These are phyloP conservation scores for Agrilus cyanescens DNA, from an alignment of 2,888 invertebrate species.

Conservation along the genomic window DNA sequence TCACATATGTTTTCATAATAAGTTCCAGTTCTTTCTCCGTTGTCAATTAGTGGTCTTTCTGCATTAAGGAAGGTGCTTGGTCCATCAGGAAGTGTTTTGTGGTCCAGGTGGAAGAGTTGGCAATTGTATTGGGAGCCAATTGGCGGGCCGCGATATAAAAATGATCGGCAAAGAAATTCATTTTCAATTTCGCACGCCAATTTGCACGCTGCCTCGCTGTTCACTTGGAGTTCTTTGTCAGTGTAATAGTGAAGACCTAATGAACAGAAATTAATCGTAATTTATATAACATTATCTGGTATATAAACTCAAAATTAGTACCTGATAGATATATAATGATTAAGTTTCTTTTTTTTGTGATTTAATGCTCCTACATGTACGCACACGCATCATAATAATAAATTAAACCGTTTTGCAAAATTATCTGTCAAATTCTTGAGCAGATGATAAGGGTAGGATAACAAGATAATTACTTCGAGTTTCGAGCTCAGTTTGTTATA, in stretches of 20 bases:
- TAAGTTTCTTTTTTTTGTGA: no score
- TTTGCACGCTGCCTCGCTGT: slow-evolving; percentile 78
- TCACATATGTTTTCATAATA: slow-evolving; percentile 88
- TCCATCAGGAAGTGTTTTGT: slow-evolving; percentile 83
- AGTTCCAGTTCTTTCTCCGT: slow-evolving; percentile 78
- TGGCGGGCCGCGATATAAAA: slow-evolving; percentile 58
- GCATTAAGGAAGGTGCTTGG: slow-evolving; percentile 84
- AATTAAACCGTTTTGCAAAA: no score
- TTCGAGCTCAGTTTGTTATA: no score
- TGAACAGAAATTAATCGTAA: no score
- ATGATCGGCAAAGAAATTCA: slow-evolving; percentile 81
- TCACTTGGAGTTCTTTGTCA: slow-evolving; percentile 85
- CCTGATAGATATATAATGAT: no score
- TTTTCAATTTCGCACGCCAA: slow-evolving; percentile 86
- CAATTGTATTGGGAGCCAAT: slow-evolving; percentile 76
- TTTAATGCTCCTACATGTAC: no score
- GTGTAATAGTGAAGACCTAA: slow-evolving; percentile 74
- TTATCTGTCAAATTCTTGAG: no score
- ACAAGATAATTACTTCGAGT: no score
- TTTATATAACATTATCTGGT: no score
- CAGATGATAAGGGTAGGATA: no score
- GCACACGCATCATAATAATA: no score
- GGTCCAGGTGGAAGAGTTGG: slow-evolving; percentile 83
- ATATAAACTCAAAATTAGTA: no score
- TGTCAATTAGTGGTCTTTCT: slow-evolving; percentile 81